These are phyloP conservation scores for Scaptomyza reducta DNA, from an alignment of 2,888 invertebrate genomes.

Conservation along the genomic window DNA sequence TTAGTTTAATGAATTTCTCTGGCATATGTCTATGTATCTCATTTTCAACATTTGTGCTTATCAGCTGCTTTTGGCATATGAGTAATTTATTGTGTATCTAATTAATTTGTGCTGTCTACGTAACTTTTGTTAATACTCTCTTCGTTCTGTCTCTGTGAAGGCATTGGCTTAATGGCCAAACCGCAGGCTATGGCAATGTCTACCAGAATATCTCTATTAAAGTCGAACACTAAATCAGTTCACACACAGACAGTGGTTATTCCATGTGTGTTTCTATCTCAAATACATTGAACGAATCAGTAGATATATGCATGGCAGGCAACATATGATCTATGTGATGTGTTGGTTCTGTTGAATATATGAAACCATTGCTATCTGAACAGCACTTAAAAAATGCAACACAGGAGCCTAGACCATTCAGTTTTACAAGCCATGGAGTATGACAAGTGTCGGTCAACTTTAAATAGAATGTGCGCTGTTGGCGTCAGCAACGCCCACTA, in stretches of 20 bases:
- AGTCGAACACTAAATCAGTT: constrained; percentile 29
- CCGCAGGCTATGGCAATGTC: constrained; percentile 32
- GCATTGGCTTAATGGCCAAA: constrained; percentile 55
- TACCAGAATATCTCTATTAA: constrained; percentile 55
- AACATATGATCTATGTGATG: constrained; percentile 43
- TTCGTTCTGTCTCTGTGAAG: constrained; percentile 12
- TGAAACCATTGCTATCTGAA: constrained; percentile 37
- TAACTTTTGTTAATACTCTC: constrained; percentile 52
- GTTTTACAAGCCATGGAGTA: constrained; percentile 38
- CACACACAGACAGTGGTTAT: constrained; percentile 11
- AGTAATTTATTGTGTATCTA: constrained; percentile 75
- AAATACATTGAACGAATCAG: neutral
- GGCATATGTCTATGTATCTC: constrained; percentile 9
- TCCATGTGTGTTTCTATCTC: constrained; percentile 7
- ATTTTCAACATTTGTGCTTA: constrained; percentile 20
- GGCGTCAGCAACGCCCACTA: constrained; percentile 12
- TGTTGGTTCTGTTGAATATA: constrained; percentile 51
- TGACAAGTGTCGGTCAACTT: constrained; percentile 67
- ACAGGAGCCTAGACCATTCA: constrained; percentile 18
- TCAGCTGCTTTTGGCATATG: constrained; percentile 60
- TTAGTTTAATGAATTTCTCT: neutral
- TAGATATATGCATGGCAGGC: constrained; percentile 1
- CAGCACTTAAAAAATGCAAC: constrained; percentile 41
- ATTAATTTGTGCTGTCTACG: constrained; percentile 73
- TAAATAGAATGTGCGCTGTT: constrained; percentile 46